These are phyloP conservation scores for Drosophila bunnanda DNA, from an alignment of 2,888 invertebrate genomes.

Conservation along the genomic window DNA sequence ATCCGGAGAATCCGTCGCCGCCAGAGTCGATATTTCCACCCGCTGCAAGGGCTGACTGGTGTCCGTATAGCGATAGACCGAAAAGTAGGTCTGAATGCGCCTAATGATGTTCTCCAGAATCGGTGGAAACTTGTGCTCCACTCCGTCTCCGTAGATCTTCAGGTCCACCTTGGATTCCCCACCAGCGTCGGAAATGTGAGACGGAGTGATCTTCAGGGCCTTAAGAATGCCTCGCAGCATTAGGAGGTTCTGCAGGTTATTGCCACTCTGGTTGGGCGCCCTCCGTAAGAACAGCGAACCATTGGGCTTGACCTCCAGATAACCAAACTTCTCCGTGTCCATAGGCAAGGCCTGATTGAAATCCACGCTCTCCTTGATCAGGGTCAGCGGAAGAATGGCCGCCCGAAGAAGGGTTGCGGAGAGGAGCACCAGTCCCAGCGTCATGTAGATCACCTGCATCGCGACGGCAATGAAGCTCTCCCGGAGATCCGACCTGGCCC, in stretches of 20 bases:
- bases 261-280: constrained; percentile 45
- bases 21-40: constrained; percentile 37
- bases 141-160: constrained; percentile 83
- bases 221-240: constrained; percentile 69
- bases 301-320: constrained; percentile 74
- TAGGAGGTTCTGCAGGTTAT: constrained; percentile 61
- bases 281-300: constrained; percentile 68
- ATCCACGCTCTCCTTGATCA: constrained; percentile 34
- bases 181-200: constrained; percentile 6
- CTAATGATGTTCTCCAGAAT: constrained; percentile 89
- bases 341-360: constrained; percentile 4
- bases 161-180: constrained; percentile 56
- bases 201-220: constrained; percentile 51
- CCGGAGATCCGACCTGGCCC: constrained; percentile 47
- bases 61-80: constrained; percentile 88
- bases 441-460: constrained; percentile 50
- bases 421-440: constrained; percentile 31
- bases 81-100: constrained; percentile 89
- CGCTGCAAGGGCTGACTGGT: constrained; percentile 83
- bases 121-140: constrained; percentile 88
- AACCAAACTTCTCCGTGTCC: constrained; percentile 62
- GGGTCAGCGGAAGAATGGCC: constrained; percentile 54
- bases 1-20: constrained; percentile 5
- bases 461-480: constrained; percentile 7
- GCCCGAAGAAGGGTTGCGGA: constrained; percentile 38